Base-by-base conservation (phyloP, 2,113 vertebrate genomes). In the Vidua chalybeata region DNA sequence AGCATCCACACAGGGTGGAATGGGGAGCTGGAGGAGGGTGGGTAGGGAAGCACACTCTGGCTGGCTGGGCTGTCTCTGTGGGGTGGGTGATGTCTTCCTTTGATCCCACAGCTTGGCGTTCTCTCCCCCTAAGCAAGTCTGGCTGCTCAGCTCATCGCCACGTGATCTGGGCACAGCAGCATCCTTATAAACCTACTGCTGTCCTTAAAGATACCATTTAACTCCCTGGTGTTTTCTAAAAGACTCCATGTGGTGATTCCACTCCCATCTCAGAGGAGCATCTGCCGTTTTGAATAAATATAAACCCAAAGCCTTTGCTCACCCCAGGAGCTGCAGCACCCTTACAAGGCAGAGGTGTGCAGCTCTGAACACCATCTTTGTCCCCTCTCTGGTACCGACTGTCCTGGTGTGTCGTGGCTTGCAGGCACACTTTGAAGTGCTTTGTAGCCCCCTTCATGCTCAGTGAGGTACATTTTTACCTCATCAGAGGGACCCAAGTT, bases 121-220 rank as follows among this genome's bases (percentile, higher is more conserved):
- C 35, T 61, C 68, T 64, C 33, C 33, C 30, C 16, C 21, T 51
- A 19, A 81, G 79, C 77, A 75, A 10, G 35, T 2, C 7, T 51
- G 51, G 73, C 89, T 76, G 91, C 64, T 93, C 12, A 2, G 67
- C 71, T 87, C 37, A 4, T 37, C 0, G 2, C 78, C 33, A 4
- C 15, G 26, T 56, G 58, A 66, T 90, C 33, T 59, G 75, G 81
- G 91, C 90, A 76, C 93, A 93, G 93, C 93, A 83, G 87, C 78
- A 76, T 86, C 63, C 37, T 75, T 87, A 30, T 43, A 75, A 91
- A 72, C 39, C 64, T 59, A 13, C 78, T 35, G 63, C 89, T 87
- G 61, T 20, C 62, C 77, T 89, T 92, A 89, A 82, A 84, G 62
- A 68, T 46, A n/a, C 31, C 67, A 66, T 59, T 96, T 94, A 95